Evolutionary conservation across 2,888 invertebrate genomes (phyloP), one percentile per base, ranked within the genome.

Genomic region (Odontomyia ornata): DNA sequence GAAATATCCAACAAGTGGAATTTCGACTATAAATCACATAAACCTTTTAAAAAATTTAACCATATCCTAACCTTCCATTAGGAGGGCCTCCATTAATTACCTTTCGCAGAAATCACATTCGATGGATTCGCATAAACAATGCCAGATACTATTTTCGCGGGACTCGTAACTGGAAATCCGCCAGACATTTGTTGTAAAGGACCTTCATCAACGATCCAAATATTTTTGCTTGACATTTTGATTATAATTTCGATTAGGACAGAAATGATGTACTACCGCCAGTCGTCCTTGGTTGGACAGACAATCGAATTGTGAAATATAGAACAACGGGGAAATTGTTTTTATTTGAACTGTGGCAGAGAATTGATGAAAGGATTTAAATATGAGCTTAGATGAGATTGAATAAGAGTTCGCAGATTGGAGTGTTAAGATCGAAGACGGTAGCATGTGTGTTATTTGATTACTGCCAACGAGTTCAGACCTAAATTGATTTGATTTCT

Each of bases 211-310:
- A 52, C 72, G 77, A 56, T 56, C 64, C 28, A 67, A 57, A 77
- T 57, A 77, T 77, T 75, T 77, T 60, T 43, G 65, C 75, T 67
- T 77, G 77, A 77, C 77, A 56, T 77, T 77, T 77, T 75, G 77
- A 77, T 77, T 77, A 67, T 65, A 73, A 75, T 75, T 77, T 60
- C 77, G 73, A 57, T 75, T 67, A 57, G 56, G 67, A 21, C 64
- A 2, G 62, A 36, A 27, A 60, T 75, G 75, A 72, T 23, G 56
- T n/a, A 30, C 52, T 52, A 56, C 56, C 18, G 9, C 36, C 36
- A 36, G 36, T 36, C 21, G 52, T 72, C 43, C 15, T 67, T 43
- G 43, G 13, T 43, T 43, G 67, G 5, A 15, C 52, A 52, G 18
- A 15, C 52, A 52, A 36, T 36, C 36, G 36, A 36, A 36, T 9